phyloP scores from a whole-genome alignment of 1,140 invertebrate genomes.

The Babylonia areolata region DNA sequence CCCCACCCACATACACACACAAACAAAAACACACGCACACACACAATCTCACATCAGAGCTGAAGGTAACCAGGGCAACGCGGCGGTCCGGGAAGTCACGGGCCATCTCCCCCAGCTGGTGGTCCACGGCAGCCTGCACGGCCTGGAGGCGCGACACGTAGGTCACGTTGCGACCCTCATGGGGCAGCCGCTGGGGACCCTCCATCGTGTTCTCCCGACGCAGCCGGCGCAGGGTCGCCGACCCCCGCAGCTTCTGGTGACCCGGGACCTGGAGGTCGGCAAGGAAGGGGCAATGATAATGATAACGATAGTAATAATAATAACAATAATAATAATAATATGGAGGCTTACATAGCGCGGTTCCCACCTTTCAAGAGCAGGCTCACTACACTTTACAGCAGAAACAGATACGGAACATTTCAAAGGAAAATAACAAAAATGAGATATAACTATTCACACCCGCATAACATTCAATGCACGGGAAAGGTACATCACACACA shows the following conservation, averaged over 20 bases:
- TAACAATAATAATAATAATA: too few relatives aligned
- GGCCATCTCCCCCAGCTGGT: slow-evolving; percentile 70
- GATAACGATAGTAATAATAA: too few relatives aligned
- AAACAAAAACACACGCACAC: too few relatives aligned
- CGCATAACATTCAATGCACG: too few relatives aligned
- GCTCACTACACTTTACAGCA: too few relatives aligned
- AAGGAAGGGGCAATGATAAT: too few relatives aligned
- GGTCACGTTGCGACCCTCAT: slow-evolving; percentile 64
- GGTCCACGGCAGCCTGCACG: slow-evolving; percentile 73
- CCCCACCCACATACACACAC: too few relatives aligned
- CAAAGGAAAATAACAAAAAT: too few relatives aligned
- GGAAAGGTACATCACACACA: not conserved
- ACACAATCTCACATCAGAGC: slow-evolving; percentile 65
- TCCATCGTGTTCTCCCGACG: slow-evolving; percentile 54
- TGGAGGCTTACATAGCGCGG: too few relatives aligned
- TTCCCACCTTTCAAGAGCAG: too few relatives aligned
- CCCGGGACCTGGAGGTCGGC: slow-evolving; percentile 71
- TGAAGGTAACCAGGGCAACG: slow-evolving; percentile 70
- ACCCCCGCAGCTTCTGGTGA: slow-evolving; percentile 64
- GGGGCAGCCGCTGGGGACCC: slow-evolving; percentile 61
- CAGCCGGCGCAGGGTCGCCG: slow-evolving; percentile 45
- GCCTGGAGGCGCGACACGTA: slow-evolving; percentile 70
- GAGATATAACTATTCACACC: too few relatives aligned
- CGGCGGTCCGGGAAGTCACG: slow-evolving; percentile 67
- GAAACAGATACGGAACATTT: too few relatives aligned